Evolutionary conservation across 2,797 vertebrate genomes (phyloP).

Genomic region (Emydoidea blandingii): DNA sequence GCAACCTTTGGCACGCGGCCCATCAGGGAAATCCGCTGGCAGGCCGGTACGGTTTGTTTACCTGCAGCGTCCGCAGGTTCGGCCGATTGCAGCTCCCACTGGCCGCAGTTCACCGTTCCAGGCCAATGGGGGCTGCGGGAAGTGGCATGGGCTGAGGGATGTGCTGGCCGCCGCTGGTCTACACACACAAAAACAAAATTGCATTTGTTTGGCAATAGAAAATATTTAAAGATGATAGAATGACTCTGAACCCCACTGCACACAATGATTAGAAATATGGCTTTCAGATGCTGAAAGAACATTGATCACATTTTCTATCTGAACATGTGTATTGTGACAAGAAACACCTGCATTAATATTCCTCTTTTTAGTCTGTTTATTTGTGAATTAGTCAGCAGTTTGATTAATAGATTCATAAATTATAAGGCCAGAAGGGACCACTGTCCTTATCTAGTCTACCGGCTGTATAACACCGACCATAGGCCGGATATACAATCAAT

Average conservation of each 20-base stretch:
- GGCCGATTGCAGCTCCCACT: too few relatives aligned
- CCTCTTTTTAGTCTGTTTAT: background rate
- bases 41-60: too few relatives aligned
- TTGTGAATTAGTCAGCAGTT: background rate
- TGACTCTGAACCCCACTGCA: background rate
- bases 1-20: too few relatives aligned
- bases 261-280: accelerated
- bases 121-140: too few relatives aligned
- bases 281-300: background rate
- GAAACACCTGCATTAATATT: background rate
- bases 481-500: accelerated
- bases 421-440: background rate
- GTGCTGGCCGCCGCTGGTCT: too few relatives aligned
- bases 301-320: background rate
- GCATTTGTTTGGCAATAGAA: conserved; percentile 53
- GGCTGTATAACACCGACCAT: background rate
- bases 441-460: background rate
- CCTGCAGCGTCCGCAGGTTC: too few relatives aligned
- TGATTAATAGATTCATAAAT: background rate
- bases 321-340: background rate
- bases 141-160: too few relatives aligned
- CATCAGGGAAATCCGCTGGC: too few relatives aligned
- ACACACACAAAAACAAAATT: conserved; percentile 3
- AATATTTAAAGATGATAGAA: background rate
- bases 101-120: too few relatives aligned